Base-by-base conservation (phyloP, 2,797 vertebrate species). In the Eulemur coronatus region DNA sequence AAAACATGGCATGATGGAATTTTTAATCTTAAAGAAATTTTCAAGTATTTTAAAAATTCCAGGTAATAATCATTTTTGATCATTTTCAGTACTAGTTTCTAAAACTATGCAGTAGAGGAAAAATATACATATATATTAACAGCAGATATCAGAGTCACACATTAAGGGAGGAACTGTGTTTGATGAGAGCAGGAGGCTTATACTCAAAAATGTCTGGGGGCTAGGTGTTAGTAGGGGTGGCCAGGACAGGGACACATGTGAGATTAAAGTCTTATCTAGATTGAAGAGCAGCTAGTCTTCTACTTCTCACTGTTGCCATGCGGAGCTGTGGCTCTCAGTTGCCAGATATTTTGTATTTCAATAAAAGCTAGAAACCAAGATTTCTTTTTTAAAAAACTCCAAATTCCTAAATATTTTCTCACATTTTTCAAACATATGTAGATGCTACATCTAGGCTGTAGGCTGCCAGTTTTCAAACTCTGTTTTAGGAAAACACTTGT, bases 401-500 rank as follows among this genome's bases (percentile, higher is more conserved):
- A 26, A 13, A 48, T 78, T 80, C 4, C 41, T 78, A 89, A 65
- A 80, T 84, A 95, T 52, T 35, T 84, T 46, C 28, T 86, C 5
- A 48, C 38, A 57, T 78, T 81, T 84, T 89, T 10, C 33, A 86
- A 91, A 65, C 20, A 18, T 35, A 10, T 22, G 1, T 63, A 38
- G 43, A 69, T 30, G 28, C 13, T 90, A 72, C 92, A 87, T 52
- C 22, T 26, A 84, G 79, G 35, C 17, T 69, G 1, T 30, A 84
- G 50, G 4, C 59, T 80, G 48, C 17, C 41, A 46, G 9, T 59
- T 81, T 91, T 65, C 22, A 33, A 84, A 65, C 8, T 76, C 8
- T 76, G 5, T 57, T 93, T 95, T 72, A 69, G 38, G 38, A 91
- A 97, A 96, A 81, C 33, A 43, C 24, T 46, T 87, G 85, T 43